Percentiles rank a stretch among this genome's conserved stretches.
Evolutionary conservation across 2,888 invertebrate genomes (phyloP).

Genomic region (Synanthedon tipuliformis): DNA sequence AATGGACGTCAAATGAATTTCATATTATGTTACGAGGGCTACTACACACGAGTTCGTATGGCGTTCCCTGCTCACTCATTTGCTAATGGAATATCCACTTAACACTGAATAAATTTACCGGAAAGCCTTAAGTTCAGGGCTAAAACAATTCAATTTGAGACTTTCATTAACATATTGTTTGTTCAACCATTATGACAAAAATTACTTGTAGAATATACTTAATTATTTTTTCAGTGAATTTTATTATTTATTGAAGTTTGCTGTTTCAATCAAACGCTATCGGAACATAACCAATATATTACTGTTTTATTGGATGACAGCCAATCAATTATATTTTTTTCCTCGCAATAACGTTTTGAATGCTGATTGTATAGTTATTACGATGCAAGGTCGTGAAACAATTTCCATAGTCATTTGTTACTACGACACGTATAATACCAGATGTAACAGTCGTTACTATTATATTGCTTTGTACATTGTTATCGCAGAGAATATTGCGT

Average conservation of each 20-base stretch:
- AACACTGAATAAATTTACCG: neutral
- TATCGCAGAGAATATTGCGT: neutral
- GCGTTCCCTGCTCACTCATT: too few species aligned
- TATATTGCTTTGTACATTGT: slow-evolving; percentile 1
- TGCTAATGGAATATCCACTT: neutral
- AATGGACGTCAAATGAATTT: neutral
- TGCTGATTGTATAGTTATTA: slow-evolving; percentile 14
- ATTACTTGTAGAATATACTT: too few species aligned
- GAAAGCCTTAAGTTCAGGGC: too few species aligned
- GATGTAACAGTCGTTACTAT: slow-evolving; percentile 5
- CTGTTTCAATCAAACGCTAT: too few species aligned
- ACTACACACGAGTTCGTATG: too few species aligned
- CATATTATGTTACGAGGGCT: neutral
- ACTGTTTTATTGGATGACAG: neutral
- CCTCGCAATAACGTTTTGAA: neutral
- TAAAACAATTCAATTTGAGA: too few species aligned
- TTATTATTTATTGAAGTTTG: too few species aligned
- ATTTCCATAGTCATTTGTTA: slow-evolving; percentile 17
- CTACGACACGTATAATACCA: slow-evolving; percentile 5
- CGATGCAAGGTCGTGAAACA: slow-evolving; percentile 17
- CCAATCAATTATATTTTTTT: neutral
- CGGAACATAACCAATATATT: too few species aligned
- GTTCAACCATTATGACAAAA: too few species aligned
- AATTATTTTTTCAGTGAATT: too few species aligned
- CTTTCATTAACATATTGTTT: too few species aligned